Percentiles rank a stretch among this genome's conserved stretches.
Evolutionary conservation across 2,888 invertebrate genomes (phyloP).

Genomic region (Caenorhabditis virilis): DNA sequence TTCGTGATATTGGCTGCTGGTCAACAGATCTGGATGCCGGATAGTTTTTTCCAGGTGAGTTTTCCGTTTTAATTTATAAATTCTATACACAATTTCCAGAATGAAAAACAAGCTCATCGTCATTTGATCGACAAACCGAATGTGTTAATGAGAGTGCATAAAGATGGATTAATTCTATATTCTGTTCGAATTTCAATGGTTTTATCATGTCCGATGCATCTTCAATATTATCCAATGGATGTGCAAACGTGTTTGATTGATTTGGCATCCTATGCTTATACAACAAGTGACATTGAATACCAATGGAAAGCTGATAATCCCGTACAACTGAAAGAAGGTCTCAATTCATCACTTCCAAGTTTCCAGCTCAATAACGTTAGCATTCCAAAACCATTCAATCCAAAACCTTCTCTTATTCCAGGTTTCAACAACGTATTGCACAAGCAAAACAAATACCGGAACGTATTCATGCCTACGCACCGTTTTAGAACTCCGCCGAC

Average conservation of each 20-base stretch:
- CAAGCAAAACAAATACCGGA: conserved; percentile 95
- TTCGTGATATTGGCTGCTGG: conserved; percentile 67
- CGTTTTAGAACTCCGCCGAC: conserved; percentile 91
- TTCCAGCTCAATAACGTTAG: conserved; percentile 73
- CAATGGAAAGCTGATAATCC: conserved; percentile 90
- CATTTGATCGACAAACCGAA: conserved; percentile 72
- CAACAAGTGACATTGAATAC: conserved; percentile 87
- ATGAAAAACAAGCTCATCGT: conserved; percentile 91
- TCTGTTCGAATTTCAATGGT: conserved; percentile 84
- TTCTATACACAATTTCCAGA: conserved; percentile 73
- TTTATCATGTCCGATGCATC: conserved; percentile 93
- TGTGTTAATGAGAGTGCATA: conserved; percentile 94
- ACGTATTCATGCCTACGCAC: conserved; percentile 94
- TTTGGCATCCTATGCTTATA: conserved; percentile 98
- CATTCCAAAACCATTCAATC: too few relatives aligned
- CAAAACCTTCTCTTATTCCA: too few relatives aligned
- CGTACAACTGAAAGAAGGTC: conserved; percentile 81
- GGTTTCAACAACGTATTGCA: conserved; percentile 91
- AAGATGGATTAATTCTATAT: conserved; percentile 70
- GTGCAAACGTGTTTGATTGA: conserved; percentile 90
- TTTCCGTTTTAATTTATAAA: background rate
- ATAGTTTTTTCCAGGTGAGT: conserved; percentile 79
- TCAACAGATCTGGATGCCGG: conserved; percentile 94
- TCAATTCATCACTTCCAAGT: conserved; percentile 78
- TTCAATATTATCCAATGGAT: conserved; percentile 80